Evolutionary conservation across 2,888 invertebrate species (phyloP).

Genomic region (Serrognathus titanus): DNA sequence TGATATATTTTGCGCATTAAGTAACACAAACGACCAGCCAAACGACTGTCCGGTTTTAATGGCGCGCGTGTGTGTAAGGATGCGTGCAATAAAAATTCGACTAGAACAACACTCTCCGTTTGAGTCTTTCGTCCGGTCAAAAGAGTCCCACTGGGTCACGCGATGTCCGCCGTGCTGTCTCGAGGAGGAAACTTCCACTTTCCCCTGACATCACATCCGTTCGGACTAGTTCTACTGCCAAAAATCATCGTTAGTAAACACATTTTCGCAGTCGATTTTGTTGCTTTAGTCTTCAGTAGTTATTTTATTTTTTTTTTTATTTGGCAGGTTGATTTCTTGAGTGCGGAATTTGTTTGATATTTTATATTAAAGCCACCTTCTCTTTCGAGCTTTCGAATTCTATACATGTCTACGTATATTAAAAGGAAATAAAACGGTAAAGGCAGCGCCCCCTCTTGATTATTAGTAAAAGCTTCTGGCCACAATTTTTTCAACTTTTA

Average conservation of each 20-base stretch:
- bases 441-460: too few species aligned
- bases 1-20: too few species aligned
- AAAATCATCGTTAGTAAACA: slow-evolving; percentile 23
- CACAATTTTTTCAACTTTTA: too few species aligned
- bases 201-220: slow-evolving; percentile 41
- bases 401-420: too few species aligned
- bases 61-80: background rate
- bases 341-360: background rate
- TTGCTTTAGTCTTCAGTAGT: background rate
- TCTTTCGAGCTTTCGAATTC: too few species aligned
- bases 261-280: slow-evolving; percentile 5
- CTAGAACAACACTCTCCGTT: background rate
- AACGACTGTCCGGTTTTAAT: too few species aligned
- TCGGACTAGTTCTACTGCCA: slow-evolving; percentile 39
- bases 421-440: too few species aligned
- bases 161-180: slow-evolving; percentile 41
- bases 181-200: slow-evolving; percentile 47
- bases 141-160: slow-evolving; percentile 29
- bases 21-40: too few species aligned
- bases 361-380: too few species aligned
- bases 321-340: slow-evolving; percentile 3
- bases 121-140: slow-evolving; percentile 9
- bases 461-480: too few species aligned
- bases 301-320: background rate
- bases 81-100: background rate